Evolutionary conservation across 2,888 invertebrate genomes (phyloP).

Genomic region (Augochlorella aurata): DNA sequence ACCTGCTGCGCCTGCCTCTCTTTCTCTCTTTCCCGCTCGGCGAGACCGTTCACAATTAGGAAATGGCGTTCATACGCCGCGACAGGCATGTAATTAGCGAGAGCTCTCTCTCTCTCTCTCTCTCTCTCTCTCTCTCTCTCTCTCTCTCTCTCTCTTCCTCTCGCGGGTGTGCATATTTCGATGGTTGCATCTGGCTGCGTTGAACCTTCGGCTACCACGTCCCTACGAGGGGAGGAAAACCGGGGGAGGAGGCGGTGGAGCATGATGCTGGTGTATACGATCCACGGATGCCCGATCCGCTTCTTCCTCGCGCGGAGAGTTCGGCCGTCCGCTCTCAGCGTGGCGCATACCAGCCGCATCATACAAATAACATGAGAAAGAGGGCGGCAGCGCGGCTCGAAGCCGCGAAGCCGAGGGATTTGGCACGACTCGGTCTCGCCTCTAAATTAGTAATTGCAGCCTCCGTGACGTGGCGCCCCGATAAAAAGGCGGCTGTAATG

Average conservation of each 20-base stretch:
- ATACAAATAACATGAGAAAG: slow-evolving; percentile 73
- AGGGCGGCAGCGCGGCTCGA: slow-evolving; percentile 67
- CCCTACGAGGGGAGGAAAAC: slow-evolving; percentile 3
- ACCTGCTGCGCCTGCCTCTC: neutral
- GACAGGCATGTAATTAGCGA: slow-evolving; percentile 68
- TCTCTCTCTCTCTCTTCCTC: slow-evolving; percentile 1
- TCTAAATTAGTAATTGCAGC: slow-evolving; percentile 81
- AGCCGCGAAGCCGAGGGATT: slow-evolving; percentile 72
- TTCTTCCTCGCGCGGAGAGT: slow-evolving; percentile 25
- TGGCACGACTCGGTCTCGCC: slow-evolving; percentile 80
- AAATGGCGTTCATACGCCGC: slow-evolving; percentile 58
- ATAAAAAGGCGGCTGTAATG: slow-evolving; percentile 73
- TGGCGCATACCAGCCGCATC: slow-evolving; percentile 46
- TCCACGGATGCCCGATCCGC: slow-evolving; percentile 38
- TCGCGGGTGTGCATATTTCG: slow-evolving; percentile 57
- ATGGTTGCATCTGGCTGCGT: slow-evolving; percentile 49
- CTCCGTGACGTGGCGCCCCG: slow-evolving; percentile 79
- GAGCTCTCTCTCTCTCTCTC: neutral
- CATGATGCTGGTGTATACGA: slow-evolving; percentile 5
- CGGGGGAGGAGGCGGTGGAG: neutral
- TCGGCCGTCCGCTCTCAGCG: slow-evolving; percentile 21
- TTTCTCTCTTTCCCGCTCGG: slow-evolving; percentile 3
- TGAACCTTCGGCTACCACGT: slow-evolving; percentile 51
- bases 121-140: no score
- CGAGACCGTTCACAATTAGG: slow-evolving; percentile 55